A percentile compares a stretch with the other conserved stretches of the same genome.
Conservation (phyloP, 30 jellyfish, hydroid and myxozoan species). For the Haliclystus octoradiatus region DNA sequence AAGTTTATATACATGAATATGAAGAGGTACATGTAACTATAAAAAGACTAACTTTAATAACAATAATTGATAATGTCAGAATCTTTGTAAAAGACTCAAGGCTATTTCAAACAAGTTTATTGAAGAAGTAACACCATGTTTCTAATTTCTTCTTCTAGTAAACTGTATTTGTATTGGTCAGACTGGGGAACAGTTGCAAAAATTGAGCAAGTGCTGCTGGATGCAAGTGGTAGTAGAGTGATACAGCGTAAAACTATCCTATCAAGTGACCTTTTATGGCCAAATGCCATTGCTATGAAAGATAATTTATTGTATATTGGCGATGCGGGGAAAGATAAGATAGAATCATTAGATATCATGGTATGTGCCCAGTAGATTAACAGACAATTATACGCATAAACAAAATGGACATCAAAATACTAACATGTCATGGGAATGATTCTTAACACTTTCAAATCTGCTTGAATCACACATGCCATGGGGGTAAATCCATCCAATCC, state of each 20-base stretch:
- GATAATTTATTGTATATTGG: conserved; percentile 36
- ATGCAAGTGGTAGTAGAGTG: conserved; percentile 4
- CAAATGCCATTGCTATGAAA: conserved; percentile 39
- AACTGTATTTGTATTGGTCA: conserved; percentile 36
- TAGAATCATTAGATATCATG: conserved; percentile 39
- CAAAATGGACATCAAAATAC: too few species aligned
- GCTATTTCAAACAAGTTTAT: neutral
- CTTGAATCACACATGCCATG: too few species aligned
- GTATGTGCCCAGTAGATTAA: conserved; percentile 9
- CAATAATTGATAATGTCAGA: too few species aligned
- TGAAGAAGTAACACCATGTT: neutral
- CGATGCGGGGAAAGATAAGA: conserved; percentile 46
- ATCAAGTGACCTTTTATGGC: conserved; percentile 38
- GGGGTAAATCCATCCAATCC: too few species aligned
- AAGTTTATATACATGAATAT: too few species aligned
- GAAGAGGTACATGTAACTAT: too few species aligned
- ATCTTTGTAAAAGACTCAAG: neutral
- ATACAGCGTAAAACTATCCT: conserved; percentile 25
- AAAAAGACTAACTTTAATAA: too few species aligned
- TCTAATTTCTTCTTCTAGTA: conserved; percentile 5
- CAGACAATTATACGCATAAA: too few species aligned
- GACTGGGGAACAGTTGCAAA: conserved; percentile 53
- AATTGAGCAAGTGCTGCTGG: conserved; percentile 35
- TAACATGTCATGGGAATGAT: too few species aligned
- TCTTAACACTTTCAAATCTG: too few species aligned